Base-by-base conservation (phyloP, 2,888 invertebrate genomes). In the Epistrophella euchroma region DNA sequence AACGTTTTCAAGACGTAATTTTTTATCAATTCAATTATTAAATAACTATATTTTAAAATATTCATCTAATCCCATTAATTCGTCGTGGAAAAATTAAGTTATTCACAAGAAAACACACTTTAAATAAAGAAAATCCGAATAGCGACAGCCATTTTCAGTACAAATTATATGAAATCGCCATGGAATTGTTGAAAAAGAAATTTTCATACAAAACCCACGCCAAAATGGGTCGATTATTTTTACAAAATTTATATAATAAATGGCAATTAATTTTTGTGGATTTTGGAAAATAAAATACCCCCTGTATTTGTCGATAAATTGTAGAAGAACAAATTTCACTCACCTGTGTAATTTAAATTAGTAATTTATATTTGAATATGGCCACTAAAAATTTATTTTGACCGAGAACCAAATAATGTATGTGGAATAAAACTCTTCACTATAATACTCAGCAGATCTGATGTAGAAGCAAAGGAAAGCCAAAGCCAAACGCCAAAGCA, bases 261-360 rank as follows among this genome's bases (percentile, higher is more conserved):
- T 79, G 74, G 70, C 77, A 37, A 86, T 80, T 78, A 89, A 89
- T 90, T 90, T 89, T 88, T 87, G 55, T 80, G 83, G 88, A 75
- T 80, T 88, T 71, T 79, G 45, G 55, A 89, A 89, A 90, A 90
- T 88, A 89, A 89, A 89, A 88, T 89, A 89, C 84, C 88, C 80
- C 76, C 83, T 86, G 88, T 88, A 85, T 88, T 89, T 87, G 72
- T 64, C 75, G 71, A 75, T 62, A 80, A 79, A 78, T 89, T 83
- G 77, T 90, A 88, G 89, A 88, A 88, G n/a, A 80, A 85, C 82
- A 88, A 68, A 87, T 90, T 89, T 88, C 85, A 89, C 89, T 89
- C 88, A 89, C 89, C 90, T 88, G 89, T 81, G 73, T 77, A 86
- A 86, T 86, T 86, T 86, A 82, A 82, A 86, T 86, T 86, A 86